A percentile compares a stretch with the other conserved stretches of the same genome.
Conservation (phyloP, 2,888 invertebrate genomes). For the Drosophila anomelani region DNA sequence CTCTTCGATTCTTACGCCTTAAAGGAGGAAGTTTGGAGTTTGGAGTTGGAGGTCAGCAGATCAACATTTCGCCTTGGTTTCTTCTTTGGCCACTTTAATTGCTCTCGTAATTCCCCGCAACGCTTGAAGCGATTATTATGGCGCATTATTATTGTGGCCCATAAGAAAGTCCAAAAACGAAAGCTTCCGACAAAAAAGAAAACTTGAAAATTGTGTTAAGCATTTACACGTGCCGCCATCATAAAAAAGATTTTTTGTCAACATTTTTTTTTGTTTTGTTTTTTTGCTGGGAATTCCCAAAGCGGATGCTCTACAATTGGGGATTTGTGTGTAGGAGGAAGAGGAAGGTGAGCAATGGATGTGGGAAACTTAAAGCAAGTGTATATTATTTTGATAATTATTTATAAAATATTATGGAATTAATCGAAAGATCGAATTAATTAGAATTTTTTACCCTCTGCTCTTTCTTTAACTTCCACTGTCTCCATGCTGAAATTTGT, state of each 20-base stretch:
- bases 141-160: constrained; percentile 54
- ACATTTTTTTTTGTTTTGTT: background rate
- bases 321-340: background rate
- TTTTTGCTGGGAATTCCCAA: constrained; percentile 7
- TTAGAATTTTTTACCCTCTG: no score
- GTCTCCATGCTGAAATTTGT: no score
- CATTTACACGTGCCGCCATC: constrained; percentile 75
- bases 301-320: constrained; percentile 29
- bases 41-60: background rate
- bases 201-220: constrained; percentile 70
- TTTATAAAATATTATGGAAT: background rate
- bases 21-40: background rate
- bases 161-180: constrained; percentile 70
- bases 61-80: constrained; percentile 13
- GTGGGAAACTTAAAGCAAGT: background rate
- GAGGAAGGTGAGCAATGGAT: constrained; percentile 1
- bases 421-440: no score
- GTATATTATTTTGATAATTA: background rate
- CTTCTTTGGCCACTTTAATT: constrained; percentile 58
- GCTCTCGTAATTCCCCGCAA: constrained; percentile 65
- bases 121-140: constrained; percentile 70
- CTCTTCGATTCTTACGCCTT: background rate
- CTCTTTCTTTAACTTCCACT: no score
- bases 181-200: constrained; percentile 52
- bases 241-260: constrained; percentile 44